phyloP scores from a whole-genome alignment of 2,797 vertebrate species.

The Gallirallus australis region DNA sequence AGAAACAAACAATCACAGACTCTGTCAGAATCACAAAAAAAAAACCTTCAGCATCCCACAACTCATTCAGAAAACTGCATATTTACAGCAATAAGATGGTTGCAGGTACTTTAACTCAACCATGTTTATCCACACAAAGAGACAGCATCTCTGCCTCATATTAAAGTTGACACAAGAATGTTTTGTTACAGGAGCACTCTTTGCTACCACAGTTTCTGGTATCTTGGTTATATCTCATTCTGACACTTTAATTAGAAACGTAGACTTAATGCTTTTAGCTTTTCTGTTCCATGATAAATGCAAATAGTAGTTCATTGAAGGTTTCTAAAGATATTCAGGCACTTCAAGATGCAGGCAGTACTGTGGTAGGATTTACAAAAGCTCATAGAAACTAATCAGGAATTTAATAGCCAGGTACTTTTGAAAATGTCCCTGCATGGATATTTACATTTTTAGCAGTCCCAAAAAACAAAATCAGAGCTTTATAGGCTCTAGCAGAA shows the following conservation, averaged over 20 bases:
- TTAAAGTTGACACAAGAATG: background rate
- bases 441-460: slow-evolving; percentile 4
- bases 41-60: background rate
- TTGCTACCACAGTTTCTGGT: background rate
- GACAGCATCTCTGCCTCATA: background rate
- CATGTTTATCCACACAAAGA: background rate
- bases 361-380: background rate
- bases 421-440: background rate
- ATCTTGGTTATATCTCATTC: slow-evolving; percentile 38
- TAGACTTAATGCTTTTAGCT: background rate
- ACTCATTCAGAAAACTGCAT: background rate
- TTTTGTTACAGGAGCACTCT: background rate
- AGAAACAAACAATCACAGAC: background rate
- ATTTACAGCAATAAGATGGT: background rate
- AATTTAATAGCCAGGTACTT: slow-evolving; percentile 23
- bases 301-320: background rate
- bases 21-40: background rate
- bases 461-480: background rate
- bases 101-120: background rate
- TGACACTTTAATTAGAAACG: slow-evolving; percentile 52
- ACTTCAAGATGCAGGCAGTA: background rate
- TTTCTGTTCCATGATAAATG: background rate
- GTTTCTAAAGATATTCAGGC: background rate
- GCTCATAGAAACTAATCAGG: background rate
- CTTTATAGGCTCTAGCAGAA: background rate